Conservation (phyloP, 2,113 vertebrate species). For the Agelaius phoeniceus region DNA sequence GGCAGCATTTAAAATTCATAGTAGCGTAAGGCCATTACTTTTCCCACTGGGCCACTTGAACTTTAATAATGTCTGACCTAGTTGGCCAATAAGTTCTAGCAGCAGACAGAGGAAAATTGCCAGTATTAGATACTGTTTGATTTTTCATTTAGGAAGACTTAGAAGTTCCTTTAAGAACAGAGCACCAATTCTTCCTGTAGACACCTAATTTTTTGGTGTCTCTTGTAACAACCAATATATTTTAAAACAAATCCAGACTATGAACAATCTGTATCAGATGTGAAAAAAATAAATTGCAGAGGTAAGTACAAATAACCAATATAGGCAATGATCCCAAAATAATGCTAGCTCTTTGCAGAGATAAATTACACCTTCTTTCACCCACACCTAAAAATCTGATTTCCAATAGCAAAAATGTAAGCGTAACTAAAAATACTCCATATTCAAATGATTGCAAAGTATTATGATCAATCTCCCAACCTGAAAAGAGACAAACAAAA, state of each 20-base stretch:
- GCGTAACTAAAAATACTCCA: not conserved
- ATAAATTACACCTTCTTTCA: not conserved
- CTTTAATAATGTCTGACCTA: constrained; percentile 81
- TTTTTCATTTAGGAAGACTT: constrained; percentile 77
- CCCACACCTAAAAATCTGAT: not conserved
- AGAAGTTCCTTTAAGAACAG: constrained; percentile 70
- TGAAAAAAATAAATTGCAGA: not conserved
- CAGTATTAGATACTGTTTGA: constrained; percentile 71
- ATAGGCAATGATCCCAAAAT: not conserved
- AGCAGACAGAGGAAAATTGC: constrained; percentile 74
- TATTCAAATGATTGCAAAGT: not conserved
- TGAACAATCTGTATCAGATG: not conserved
- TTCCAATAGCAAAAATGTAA: not conserved
- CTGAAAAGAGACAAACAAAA: not conserved
- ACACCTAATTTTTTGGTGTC: constrained; percentile 58
- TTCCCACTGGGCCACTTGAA: constrained; percentile 74
- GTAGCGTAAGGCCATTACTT: constrained; percentile 76
- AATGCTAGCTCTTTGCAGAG: not conserved
- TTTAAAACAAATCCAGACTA: constrained; percentile 17
- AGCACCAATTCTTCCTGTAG: constrained; percentile 51
- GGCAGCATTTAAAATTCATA: constrained; percentile 81
- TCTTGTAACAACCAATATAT: not conserved
- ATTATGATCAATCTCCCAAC: not conserved
- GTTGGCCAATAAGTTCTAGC: constrained; percentile 76
- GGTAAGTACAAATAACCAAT: constrained; percentile 12